Evolutionary conservation across 2,113 vertebrate genomes (phyloP).

Genomic region (Nerophis lumbriciformis): DNA sequence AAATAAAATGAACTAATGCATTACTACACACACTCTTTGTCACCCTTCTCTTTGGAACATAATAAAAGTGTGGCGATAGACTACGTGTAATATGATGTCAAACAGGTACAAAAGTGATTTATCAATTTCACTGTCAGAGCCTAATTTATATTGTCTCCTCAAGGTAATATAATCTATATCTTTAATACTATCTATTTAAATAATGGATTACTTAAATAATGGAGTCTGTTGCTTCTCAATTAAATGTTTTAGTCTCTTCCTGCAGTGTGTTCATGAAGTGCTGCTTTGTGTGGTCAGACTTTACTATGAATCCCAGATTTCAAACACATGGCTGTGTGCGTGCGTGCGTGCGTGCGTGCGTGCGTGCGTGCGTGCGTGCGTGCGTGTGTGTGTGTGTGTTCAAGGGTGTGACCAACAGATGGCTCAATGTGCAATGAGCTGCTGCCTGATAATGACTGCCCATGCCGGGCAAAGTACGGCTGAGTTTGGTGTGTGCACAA

Average conservation of each 20-base stretch:
- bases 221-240: neutral
- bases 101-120: too few species aligned
- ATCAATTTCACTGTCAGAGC: too few species aligned
- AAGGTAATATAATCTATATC: neutral
- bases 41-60: too few species aligned
- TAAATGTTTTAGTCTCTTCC: conserved; percentile 27
- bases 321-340: neutral
- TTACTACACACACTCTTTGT: too few species aligned
- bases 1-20: too few species aligned
- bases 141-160: neutral
- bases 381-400: neutral
- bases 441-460: conserved; percentile 63
- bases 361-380: neutral
- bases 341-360: neutral
- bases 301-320: neutral
- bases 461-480: conserved; percentile 42
- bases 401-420: conserved; percentile 48
- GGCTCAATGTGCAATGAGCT: conserved; percentile 58
- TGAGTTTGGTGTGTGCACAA: neutral
- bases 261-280: conserved; percentile 48
- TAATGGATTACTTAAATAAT: neutral
- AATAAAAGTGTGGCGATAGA: too few species aligned
- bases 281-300: conserved; percentile 35
- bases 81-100: too few species aligned
- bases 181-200: neutral